Conservation (phyloP, 2,113 vertebrate species). For the Callochromis pleurospilus region DNA sequence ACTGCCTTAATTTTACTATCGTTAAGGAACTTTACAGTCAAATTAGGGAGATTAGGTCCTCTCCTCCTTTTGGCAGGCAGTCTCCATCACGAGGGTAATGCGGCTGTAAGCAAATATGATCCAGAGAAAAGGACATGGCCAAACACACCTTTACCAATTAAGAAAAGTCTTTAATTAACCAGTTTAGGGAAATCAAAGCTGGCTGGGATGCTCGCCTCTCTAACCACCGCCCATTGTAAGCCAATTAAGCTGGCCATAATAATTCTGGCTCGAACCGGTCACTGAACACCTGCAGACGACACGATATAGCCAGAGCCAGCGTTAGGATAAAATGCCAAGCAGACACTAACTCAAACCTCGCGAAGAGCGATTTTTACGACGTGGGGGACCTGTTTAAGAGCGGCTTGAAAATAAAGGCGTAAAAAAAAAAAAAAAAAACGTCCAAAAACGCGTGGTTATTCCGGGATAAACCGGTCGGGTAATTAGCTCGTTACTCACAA, state of each 20-base stretch:
- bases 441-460: neutral
- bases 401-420: neutral
- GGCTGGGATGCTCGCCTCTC: neutral
- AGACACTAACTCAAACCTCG: neutral
- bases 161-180: neutral
- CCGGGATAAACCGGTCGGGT: neutral
- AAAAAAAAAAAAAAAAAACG: neutral
- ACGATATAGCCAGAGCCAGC: neutral
- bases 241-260: slow-evolving; percentile 51
- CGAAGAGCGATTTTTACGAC: neutral
- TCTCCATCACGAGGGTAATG: neutral
- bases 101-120: neutral
- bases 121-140: neutral
- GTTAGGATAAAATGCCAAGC: neutral
- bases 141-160: neutral
- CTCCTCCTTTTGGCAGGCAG: neutral
- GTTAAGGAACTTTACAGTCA: neutral
- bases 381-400: neutral
- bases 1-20: neutral
- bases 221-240: slow-evolving; percentile 29
- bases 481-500: neutral
- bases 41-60: neutral
- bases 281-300: neutral
- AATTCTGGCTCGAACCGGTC: slow-evolving; percentile 59
- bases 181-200: neutral